Base-by-base conservation (phyloP, 2,888 invertebrate species). In the Shargacucullia verbasci region DNA sequence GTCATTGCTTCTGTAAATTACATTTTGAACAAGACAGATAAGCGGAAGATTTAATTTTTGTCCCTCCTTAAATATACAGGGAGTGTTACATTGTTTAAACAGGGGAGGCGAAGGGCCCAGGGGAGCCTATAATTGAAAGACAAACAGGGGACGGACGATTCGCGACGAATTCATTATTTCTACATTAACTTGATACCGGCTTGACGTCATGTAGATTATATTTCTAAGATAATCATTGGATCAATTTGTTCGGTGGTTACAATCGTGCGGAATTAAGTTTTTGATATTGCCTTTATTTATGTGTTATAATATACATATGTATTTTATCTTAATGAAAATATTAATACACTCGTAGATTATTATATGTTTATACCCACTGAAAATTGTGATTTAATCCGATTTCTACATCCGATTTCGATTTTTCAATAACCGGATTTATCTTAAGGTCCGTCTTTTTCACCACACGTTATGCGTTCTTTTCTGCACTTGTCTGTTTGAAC, bases 51-150 rank as follows among this genome's bases (percentile, higher is more conserved):
- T 92, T 88, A 91, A 91, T 91, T 92, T 86, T 81, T 84, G 82
- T 82, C 83, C 84, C 87, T 87, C 80, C 83, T 89, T 90, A 88
- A 89, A 89, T 86, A 90, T 89, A 86, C 83, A 89, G 82, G 73
- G 80, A 64, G 78, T 83, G 81, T 82, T 85, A 83, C 79, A 80
- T 85, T 88, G 86, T 90, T 89, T 90, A 87, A 90, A 84, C 82
- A 83, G 81, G 79, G 76, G 76, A 73, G 73, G 70, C 60, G 64
- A 57, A 55, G 76, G 73, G 73, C 87, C 85, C 81, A 41, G 25
- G 84, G 87, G 88, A 83, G 72, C 72, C 76, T 81, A 85, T 93
- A 94, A 94, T 94, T 94, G 94, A 94, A 94, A 94, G 87, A 92
- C 93, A 94, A 94, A 92, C 87, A 91, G 87, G 90, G 91, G 88